Conservation (phyloP, 1,140 invertebrate genomes). For the Drosophila punjabiensis region DNA sequence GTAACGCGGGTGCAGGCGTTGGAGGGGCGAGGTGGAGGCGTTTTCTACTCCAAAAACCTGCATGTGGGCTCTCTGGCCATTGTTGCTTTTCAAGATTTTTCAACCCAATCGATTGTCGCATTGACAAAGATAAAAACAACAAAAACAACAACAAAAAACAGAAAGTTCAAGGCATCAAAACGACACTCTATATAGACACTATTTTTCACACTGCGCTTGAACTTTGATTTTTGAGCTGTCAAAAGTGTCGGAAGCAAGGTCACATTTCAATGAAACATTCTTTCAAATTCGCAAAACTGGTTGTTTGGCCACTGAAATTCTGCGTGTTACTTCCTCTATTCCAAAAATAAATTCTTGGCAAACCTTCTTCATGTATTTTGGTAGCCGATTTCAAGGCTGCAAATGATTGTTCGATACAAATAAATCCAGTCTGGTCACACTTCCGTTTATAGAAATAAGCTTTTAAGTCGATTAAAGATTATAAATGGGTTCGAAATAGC, state of each 20-base stretch:
- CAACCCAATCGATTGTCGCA: constrained; percentile 32
- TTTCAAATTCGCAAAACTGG: constrained; percentile 29
- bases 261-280: constrained; percentile 41
- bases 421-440: background rate
- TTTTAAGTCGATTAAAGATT: background rate
- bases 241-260: constrained; percentile 42
- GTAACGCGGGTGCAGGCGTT: constrained; percentile 38
- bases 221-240: constrained; percentile 55
- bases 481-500: background rate
- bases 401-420: constrained; percentile 14
- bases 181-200: background rate
- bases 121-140: constrained; percentile 1
- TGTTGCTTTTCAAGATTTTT: constrained; percentile 32
- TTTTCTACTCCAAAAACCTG: constrained; percentile 16
- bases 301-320: constrained; percentile 9
- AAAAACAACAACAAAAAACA: background rate
- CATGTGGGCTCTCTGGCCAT: constrained; percentile 20
- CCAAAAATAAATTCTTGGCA: constrained; percentile 12
- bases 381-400: background rate
- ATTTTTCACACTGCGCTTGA: constrained; percentile 32
- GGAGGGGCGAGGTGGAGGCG: constrained; percentile 9
- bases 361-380: background rate
- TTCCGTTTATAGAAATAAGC: constrained; percentile 5
- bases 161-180: constrained; percentile 44
- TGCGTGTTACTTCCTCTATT: constrained; percentile 35